Conservation (phyloP, 2,113 vertebrate species). For the Corvus hawaiiensis region DNA sequence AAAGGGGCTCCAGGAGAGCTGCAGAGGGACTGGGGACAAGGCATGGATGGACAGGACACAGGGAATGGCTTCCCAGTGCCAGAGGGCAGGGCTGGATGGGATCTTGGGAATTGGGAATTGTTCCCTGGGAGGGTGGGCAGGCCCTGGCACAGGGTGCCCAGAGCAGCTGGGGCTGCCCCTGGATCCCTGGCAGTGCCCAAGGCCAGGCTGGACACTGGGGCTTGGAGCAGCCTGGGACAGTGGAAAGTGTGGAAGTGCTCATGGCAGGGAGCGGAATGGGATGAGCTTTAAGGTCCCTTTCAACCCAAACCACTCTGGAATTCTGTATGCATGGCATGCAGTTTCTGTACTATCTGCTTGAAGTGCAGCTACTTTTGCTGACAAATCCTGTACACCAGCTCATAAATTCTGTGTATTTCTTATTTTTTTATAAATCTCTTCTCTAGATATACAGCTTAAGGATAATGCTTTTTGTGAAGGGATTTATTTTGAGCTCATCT, state of each 20-base stretch:
- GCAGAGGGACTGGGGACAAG: background rate
- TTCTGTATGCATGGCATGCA: background rate
- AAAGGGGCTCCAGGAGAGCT: background rate
- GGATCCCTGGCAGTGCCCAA: background rate
- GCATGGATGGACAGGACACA: background rate
- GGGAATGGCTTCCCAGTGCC: background rate
- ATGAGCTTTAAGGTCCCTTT: background rate
- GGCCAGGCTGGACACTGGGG: background rate
- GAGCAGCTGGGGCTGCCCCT: background rate
- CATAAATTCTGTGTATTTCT: too few species aligned
- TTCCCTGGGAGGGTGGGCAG: accelerated
- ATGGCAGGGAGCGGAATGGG: accelerated
- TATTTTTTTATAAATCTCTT: background rate
- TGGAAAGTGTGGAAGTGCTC: background rate
- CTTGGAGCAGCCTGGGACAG: accelerated
- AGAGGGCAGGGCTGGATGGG: background rate
- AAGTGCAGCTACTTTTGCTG: background rate
- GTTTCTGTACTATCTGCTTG: background rate
- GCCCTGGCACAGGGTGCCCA: background rate
- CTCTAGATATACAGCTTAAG: background rate
- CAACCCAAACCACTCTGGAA: background rate
- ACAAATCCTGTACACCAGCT: background rate
- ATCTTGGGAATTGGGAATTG: accelerated
- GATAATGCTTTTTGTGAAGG: background rate
- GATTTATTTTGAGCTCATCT: background rate